These are phyloP conservation scores for Hephaestus fuliginosus DNA, from an alignment of 2,797 vertebrate genomes.

Conservation along the genomic window DNA sequence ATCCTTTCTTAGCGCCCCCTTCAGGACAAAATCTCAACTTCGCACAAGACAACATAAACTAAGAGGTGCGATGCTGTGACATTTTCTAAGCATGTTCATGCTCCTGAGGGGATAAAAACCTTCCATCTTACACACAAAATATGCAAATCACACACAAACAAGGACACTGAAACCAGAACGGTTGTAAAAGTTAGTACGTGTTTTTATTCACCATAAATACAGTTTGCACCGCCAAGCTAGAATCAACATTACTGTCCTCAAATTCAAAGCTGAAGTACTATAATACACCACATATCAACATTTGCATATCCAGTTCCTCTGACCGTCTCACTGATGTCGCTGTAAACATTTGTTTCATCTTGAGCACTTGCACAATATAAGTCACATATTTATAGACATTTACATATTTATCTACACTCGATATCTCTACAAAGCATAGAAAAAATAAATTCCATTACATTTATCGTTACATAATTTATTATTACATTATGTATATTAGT, in stretches of 20 bases:
- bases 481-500: slow-evolving; percentile 71
- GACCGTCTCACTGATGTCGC: slow-evolving; percentile 30
- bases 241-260: slow-evolving; percentile 44
- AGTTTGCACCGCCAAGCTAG: slow-evolving; percentile 61
- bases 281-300: slow-evolving; percentile 55
- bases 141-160: neutral
- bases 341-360: slow-evolving; percentile 65
- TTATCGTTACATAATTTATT: slow-evolving; percentile 65
- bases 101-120: neutral
- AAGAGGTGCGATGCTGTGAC: neutral
- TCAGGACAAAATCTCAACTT: neutral
- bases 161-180: slow-evolving; percentile 10
- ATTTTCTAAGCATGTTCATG: neutral
- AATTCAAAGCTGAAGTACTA: slow-evolving; percentile 53
- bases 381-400: slow-evolving; percentile 75
- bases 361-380: slow-evolving; percentile 73
- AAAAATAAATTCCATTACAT: slow-evolving; percentile 81
- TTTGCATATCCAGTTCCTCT: slow-evolving; percentile 48
- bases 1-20: neutral
- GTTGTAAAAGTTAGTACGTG: slow-evolving; percentile 55
- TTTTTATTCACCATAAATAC: slow-evolving; percentile 77
- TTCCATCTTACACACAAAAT: neutral
- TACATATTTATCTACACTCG: slow-evolving; percentile 74
- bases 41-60: neutral
- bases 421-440: slow-evolving; percentile 80